These are phyloP conservation scores for Rhynchopsitta pachyrhyncha DNA, from an alignment of 2,113 vertebrate species.

Conservation along the genomic window DNA sequence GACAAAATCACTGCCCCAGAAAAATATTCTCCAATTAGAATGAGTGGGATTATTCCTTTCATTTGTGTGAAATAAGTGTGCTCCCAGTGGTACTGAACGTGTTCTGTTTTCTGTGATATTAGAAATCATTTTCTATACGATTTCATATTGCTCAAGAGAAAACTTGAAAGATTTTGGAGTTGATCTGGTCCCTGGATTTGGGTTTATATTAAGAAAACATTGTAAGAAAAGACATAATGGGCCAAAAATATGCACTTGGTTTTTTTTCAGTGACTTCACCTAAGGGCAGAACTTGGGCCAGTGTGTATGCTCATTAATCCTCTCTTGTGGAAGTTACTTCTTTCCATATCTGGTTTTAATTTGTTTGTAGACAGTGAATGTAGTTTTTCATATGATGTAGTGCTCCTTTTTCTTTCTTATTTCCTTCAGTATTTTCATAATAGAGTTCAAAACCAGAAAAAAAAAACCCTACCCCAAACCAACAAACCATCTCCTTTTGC, in stretches of 20 bases:
- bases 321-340: constrained; percentile 32
- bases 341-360: constrained; percentile 55
- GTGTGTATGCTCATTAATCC: constrained; percentile 16
- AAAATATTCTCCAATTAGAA: constrained; percentile 72
- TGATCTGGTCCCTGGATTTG: constrained; percentile 55
- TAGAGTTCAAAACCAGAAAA: background rate
- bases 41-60: constrained; percentile 61
- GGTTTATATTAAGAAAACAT: constrained; percentile 52
- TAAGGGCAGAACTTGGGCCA: constrained; percentile 22
- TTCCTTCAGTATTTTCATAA: constrained; percentile 15
- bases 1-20: constrained; percentile 68
- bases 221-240: constrained; percentile 2
- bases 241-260: constrained; percentile 17
- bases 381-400: background rate
- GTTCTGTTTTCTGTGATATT: constrained; percentile 59
- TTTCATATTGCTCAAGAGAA: constrained; percentile 65
- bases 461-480: background rate
- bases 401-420: background rate
- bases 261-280: constrained; percentile 51
- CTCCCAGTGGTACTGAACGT: constrained; percentile 43
- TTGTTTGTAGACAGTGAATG: constrained; percentile 14
- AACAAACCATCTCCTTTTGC: background rate
- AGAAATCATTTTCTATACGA: constrained; percentile 61
- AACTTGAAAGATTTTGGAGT: constrained; percentile 51
- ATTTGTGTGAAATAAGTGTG: constrained; percentile 58